Evolutionary conservation across 2,797 vertebrate species (phyloP).

Genomic region (Hirundo rustica): DNA sequence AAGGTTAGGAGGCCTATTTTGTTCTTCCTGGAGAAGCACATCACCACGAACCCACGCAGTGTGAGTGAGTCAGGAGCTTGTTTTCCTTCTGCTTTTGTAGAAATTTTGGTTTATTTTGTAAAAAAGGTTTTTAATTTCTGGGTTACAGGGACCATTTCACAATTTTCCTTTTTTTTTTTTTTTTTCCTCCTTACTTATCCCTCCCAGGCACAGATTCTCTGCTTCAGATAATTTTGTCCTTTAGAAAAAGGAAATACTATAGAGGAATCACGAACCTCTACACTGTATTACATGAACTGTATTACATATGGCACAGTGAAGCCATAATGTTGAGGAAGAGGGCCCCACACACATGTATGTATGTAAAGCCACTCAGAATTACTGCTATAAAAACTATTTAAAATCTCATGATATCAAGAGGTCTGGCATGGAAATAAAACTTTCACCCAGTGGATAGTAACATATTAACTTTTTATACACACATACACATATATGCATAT

Average conservation of each 20-base stretch:
- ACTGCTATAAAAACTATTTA: not conserved
- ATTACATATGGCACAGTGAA: not conserved
- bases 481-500: not conserved
- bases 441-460: not conserved
- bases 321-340: not conserved
- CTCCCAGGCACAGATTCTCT: not conserved
- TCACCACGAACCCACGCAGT: not conserved
- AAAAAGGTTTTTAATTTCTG: not conserved
- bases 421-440: not conserved
- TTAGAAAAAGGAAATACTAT: not conserved
- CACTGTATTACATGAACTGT: accelerated
- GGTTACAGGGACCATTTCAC: not conserved
- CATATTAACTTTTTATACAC: not conserved
- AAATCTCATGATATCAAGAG: not conserved
- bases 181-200: not conserved
- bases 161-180: not conserved
- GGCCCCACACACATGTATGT: too few relatives aligned
- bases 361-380: not conserved
- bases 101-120: not conserved
- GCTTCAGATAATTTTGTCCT: not conserved
- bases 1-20: constrained; percentile 42
- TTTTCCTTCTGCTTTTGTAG: not conserved
- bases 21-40: constrained; percentile 19
- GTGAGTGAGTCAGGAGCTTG: not conserved
- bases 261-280: not conserved